These are phyloP conservation scores for Chironomus striatipennis DNA, from an alignment of 1,140 invertebrate genomes.

Conservation along the genomic window DNA sequence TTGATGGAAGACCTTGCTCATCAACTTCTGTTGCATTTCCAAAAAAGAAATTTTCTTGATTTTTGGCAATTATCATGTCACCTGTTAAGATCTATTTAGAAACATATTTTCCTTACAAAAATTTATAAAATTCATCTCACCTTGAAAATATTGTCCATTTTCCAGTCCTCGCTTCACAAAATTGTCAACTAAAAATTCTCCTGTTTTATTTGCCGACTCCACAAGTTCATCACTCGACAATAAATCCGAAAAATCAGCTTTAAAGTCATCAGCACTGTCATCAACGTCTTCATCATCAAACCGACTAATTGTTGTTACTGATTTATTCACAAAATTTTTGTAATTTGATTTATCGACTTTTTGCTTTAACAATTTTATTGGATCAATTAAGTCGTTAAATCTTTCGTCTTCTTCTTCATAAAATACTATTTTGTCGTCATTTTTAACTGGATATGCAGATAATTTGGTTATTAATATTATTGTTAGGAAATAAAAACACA, in stretches of 20 bases:
- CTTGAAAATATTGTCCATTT: conserved; percentile 19
- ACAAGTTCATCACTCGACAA: neutral
- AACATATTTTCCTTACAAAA: neutral
- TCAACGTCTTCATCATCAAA: neutral
- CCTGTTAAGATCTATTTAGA: too few relatives aligned
- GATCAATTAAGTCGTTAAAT: neutral
- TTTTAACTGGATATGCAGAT: too few relatives aligned
- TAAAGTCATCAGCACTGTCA: neutral
- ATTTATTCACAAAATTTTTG: neutral
- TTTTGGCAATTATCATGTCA: neutral
- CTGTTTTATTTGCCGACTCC: neutral
- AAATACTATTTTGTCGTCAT: too few relatives aligned
- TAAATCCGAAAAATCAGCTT: neutral
- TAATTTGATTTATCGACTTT: neutral
- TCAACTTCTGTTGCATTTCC: neutral
- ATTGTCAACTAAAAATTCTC: neutral
- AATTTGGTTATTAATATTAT: too few relatives aligned
- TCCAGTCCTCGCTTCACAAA: neutral
- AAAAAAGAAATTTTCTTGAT: neutral
- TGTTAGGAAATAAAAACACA: too few relatives aligned
- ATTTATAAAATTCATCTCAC: conserved; percentile 4
- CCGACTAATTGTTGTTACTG: neutral
- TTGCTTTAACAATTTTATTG: neutral
- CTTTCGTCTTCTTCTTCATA: neutral
- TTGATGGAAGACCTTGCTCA: neutral